These are phyloP conservation scores for Epirrita christyi DNA, from an alignment of 2,888 invertebrate genomes.

Conservation along the genomic window DNA sequence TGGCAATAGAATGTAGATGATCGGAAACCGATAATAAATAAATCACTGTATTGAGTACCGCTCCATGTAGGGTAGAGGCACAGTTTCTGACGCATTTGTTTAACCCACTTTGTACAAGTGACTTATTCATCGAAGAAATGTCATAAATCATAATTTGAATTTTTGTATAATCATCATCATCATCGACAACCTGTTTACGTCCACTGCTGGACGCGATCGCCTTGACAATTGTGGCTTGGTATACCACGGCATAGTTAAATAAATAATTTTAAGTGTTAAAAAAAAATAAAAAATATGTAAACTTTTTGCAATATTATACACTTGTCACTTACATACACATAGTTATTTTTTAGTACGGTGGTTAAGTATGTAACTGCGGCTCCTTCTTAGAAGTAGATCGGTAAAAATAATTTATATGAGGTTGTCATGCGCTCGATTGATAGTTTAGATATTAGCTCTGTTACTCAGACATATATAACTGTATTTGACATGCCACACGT, in stretches of 20 bases:
- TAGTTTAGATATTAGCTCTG: conserved; percentile 1
- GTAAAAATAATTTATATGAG: not conserved
- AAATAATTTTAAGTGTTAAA: too few species aligned
- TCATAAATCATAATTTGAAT: conserved; percentile 8
- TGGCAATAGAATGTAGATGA: conserved; percentile 39
- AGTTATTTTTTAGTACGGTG: too few species aligned
- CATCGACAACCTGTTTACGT: too few species aligned
- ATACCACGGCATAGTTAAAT: too few species aligned
- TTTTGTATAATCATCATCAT: too few species aligned
- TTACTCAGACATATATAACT: conserved; percentile 30
- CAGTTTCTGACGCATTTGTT: conserved; percentile 54
- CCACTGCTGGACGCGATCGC: too few species aligned
- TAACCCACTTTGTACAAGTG: conserved; percentile 61
- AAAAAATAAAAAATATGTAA: too few species aligned
- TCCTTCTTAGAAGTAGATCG: too few species aligned
- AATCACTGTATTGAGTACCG: conserved; percentile 21
- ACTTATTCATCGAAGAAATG: conserved; percentile 28
- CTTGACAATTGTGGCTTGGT: too few species aligned
- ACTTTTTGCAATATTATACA: too few species aligned
- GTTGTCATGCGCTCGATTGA: not conserved
- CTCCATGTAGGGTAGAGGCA: conserved; percentile 65
- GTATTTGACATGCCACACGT: conserved; percentile 34
- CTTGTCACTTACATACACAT: too few species aligned
- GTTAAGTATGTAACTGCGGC: too few species aligned
- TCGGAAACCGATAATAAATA: conserved; percentile 51